phyloP scores from a whole-genome alignment of 2,113 vertebrate species.

The Neogobius melanostomus region DNA sequence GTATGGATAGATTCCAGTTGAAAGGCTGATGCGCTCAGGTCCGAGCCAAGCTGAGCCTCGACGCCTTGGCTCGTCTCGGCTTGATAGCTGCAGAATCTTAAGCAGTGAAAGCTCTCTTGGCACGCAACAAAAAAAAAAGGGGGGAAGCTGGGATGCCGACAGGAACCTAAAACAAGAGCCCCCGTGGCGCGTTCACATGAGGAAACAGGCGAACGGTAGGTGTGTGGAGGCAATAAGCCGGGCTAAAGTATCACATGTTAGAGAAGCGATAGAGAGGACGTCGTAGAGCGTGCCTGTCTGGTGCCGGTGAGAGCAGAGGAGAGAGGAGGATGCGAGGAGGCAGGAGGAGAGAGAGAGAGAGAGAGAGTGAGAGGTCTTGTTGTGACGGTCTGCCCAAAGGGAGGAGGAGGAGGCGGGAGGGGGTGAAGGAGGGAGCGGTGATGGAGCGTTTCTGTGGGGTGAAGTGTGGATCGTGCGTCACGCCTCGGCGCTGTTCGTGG shows the following conservation, averaged over 20 bases:
- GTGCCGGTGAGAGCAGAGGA: constrained; percentile 17
- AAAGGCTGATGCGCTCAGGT: constrained; percentile 15
- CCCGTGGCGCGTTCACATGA: constrained; percentile 36
- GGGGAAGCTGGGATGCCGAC: not conserved
- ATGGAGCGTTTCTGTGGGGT: constrained; percentile 6
- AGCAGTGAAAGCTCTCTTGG: constrained; percentile 36
- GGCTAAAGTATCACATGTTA: constrained; percentile 29
- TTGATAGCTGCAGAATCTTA: constrained; percentile 57
- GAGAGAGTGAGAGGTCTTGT: constrained; percentile 45
- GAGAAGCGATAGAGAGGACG: not conserved
- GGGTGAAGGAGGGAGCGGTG: not conserved
- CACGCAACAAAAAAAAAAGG: constrained; percentile 28
- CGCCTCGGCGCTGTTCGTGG: constrained; percentile 43
- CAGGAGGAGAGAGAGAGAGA: constrained; percentile 16
- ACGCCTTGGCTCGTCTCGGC: constrained; percentile 29
- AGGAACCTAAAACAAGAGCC: constrained; percentile 28
- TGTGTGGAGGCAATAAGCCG: not conserved
- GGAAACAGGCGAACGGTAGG: not conserved
- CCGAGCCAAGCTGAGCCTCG: not conserved
- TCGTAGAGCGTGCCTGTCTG: constrained; percentile 3
- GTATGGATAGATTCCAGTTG: constrained; percentile 55
- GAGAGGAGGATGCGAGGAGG: not conserved
- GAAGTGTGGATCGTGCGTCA: not conserved
- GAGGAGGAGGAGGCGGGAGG: not conserved
- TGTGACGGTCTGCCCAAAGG: constrained; percentile 31